A percentile compares a stretch with the other conserved stretches of the same genome.
Conservation (phyloP, 2,888 invertebrate genomes). For the Epinotia brunnichana region DNA sequence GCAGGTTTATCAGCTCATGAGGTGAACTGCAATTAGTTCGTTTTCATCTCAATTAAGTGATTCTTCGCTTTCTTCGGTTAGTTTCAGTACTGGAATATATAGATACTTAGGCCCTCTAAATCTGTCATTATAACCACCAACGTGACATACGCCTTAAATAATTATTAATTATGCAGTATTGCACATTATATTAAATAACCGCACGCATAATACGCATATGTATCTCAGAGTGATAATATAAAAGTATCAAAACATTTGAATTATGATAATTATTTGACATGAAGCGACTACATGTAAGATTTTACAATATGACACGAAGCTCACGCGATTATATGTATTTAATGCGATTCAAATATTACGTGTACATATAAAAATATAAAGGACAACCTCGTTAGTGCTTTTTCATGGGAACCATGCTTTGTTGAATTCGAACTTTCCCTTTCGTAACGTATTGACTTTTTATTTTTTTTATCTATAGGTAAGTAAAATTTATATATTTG, state of each 20-base stretch:
- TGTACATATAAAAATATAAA: not conserved
- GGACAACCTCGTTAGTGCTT: constrained; percentile 2
- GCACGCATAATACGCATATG: too few species aligned
- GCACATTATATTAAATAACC: too few species aligned
- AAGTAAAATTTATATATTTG: too few species aligned
- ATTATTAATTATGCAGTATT: too few species aligned
- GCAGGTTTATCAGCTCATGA: not conserved
- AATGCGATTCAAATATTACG: not conserved
- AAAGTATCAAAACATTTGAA: not conserved
- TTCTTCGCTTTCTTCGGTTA: too few species aligned
- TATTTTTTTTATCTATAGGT: too few species aligned
- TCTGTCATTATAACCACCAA: too few species aligned
- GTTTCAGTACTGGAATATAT: too few species aligned
- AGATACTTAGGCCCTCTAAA: too few species aligned
- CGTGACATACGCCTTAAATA: too few species aligned
- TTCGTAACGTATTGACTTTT: not conserved
- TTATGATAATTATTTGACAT: too few species aligned
- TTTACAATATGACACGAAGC: not conserved
- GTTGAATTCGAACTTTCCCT: not conserved
- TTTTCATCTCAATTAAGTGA: not conserved
- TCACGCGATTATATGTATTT: not conserved
- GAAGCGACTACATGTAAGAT: not conserved
- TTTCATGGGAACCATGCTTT: not conserved
- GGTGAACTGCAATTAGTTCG: not conserved
- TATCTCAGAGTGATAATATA: not conserved